Evolutionary conservation across 1,140 invertebrate genomes (phyloP), one percentile per base, ranked within the genome.

Genomic region (Chironomus tepperi): DNA sequence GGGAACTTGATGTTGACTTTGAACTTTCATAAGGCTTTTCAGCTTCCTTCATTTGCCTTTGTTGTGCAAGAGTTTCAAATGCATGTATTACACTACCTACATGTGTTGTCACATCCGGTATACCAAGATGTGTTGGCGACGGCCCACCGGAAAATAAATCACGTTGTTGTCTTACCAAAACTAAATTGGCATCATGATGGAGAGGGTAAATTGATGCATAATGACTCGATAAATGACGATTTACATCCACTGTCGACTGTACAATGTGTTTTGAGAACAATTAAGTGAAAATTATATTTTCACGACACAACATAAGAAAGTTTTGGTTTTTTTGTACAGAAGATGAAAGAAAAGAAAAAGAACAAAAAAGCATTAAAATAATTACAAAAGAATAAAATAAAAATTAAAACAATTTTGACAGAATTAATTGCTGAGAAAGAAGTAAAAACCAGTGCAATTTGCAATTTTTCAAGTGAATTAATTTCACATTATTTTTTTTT

Each of bases 21-120:
- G 65, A 70, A 70, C 65, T 67, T 73, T 75, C 74, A 73, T 75
- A 75, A 15, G 70, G 67, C 73, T 73, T 42, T 73, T 75, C 74
- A 73, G 6, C 70, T 43, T 67, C 19, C 7, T 24, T 19, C n/a
- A 24, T 12, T 16, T 72, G 79, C 24, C 79, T 77, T 7, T 78
- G 79, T 0, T 79, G 79, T 34, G 80, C 80, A 77, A 82, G 72
- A 16, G 80, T 81, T 75, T 82, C 81, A 73, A 82, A 82, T 15
- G 80, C 81, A 75, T 82, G 81, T 67, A 82, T 79, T 70, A 82
- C 80, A 74, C 80, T 81, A 73, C 81, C 81, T 47, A 82, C 81
- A 73, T 81, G 81, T 0, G 80, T 81, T 73, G 75, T 80, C 65
- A 82, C 80, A 76, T 82, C 79, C 34, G 81, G 81, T 73, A 82